Percentiles rank a stretch among this genome's conserved stretches.
phyloP scores from a whole-genome alignment of 2,888 invertebrate genomes.

The Conomelus anceps region DNA sequence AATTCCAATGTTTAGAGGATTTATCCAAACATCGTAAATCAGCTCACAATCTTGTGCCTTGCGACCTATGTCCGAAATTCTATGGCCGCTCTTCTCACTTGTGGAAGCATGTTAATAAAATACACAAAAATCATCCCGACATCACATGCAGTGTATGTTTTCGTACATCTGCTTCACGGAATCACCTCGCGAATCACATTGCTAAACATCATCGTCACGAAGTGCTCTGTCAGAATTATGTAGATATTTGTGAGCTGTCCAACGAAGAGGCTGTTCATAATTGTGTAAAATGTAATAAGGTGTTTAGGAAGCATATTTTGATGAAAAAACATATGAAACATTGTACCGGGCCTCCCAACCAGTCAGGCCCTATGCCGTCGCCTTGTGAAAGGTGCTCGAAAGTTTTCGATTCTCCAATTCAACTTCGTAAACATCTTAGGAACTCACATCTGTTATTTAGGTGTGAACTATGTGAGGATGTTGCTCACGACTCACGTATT shows the following conservation, averaged over 20 bases:
- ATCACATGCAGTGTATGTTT: slow-evolving; percentile 52
- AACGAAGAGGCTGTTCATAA: slow-evolving; percentile 46
- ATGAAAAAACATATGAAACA: slow-evolving; percentile 53
- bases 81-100: slow-evolving; percentile 54
- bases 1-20: slow-evolving; percentile 46
- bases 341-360: slow-evolving; percentile 40
- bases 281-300: slow-evolving; percentile 50
- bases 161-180: slow-evolving; percentile 51
- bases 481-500: slow-evolving; percentile 50
- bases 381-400: slow-evolving; percentile 50
- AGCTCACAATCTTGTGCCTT: slow-evolving; percentile 51
- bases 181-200: slow-evolving; percentile 51
- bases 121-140: slow-evolving; percentile 52
- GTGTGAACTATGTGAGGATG: slow-evolving; percentile 49
- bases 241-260: slow-evolving; percentile 11
- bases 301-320: slow-evolving; percentile 50
- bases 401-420: slow-evolving; percentile 47
- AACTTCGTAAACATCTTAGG: slow-evolving; percentile 48
- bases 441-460: slow-evolving; percentile 49
- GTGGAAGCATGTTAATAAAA: slow-evolving; percentile 55
- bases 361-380: slow-evolving; percentile 40
- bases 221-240: slow-evolving; percentile 10
- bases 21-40: slow-evolving; percentile 49
- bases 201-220: slow-evolving; percentile 33
- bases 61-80: slow-evolving; percentile 54